Evolutionary conservation across 2,797 vertebrate species (phyloP).

Genomic region (Varecia variegata): DNA sequence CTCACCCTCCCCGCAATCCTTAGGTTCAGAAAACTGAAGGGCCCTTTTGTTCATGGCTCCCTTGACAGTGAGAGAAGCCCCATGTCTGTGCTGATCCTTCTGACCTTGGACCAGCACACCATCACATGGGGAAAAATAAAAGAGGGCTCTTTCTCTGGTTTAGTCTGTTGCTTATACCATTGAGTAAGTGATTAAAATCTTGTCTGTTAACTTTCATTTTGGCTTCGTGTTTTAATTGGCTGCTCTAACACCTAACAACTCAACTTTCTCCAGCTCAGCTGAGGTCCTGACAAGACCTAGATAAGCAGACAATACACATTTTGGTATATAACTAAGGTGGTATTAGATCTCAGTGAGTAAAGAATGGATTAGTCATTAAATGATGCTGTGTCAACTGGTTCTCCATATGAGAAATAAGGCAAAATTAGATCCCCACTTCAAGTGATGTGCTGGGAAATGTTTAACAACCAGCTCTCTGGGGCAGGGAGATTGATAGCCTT

Average conservation of each 20-base stretch:
- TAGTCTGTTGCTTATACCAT: not conserved
- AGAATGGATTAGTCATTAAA: not conserved
- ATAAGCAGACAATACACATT: not conserved
- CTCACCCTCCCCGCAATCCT: not conserved
- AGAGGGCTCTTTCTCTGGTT: not conserved
- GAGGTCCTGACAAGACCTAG: not conserved
- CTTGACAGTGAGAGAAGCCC: not conserved
- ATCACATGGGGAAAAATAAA: not conserved
- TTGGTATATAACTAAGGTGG: not conserved
- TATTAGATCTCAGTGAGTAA: not conserved
- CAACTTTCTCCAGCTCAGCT: not conserved
- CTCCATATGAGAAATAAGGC: not conserved
- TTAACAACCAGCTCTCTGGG: not conserved
- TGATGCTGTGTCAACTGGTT: not conserved
- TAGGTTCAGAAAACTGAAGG: not conserved
- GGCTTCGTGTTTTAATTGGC: not conserved
- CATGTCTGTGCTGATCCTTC: not conserved
- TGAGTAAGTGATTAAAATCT: not conserved
- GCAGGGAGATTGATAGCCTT: not conserved
- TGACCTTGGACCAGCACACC: not conserved
- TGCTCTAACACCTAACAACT: not conserved
- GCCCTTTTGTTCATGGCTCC: not conserved
- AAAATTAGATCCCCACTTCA: not conserved
- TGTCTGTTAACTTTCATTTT: not conserved
- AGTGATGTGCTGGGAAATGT: not conserved